Conservation (phyloP, 2,888 invertebrate genomes). For the Nymphalis polychloros region DNA sequence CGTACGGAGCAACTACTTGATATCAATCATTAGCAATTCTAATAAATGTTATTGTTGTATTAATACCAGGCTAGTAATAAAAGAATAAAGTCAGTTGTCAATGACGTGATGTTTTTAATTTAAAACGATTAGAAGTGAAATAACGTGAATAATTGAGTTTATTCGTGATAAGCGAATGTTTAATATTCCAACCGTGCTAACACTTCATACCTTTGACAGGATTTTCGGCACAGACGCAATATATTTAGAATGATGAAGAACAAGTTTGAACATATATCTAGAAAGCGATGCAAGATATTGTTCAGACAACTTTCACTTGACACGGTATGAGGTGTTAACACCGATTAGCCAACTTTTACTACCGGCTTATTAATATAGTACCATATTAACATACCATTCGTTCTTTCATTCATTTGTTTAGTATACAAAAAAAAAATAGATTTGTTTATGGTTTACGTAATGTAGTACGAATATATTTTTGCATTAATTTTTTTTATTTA, state of each 20-base stretch:
- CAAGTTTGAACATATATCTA: conserved; percentile 57
- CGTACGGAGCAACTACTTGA: too few species aligned
- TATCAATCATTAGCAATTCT: too few species aligned
- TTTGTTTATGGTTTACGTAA: too few species aligned
- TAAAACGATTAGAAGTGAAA: neutral
- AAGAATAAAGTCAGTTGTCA: too few species aligned
- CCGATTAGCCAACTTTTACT: conserved; percentile 32
- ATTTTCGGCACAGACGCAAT: conserved; percentile 52
- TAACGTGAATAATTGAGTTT: neutral
- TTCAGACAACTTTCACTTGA: conserved; percentile 60
- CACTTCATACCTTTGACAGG: conserved; percentile 58
- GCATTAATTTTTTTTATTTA: too few species aligned
- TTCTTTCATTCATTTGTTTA: too few species aligned
- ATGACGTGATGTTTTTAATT: neutral
- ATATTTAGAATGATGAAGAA: conserved; percentile 62
- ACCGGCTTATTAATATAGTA: neutral
- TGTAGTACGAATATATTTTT: too few species aligned
- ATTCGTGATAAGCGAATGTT: too few species aligned
- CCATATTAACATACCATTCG: neutral
- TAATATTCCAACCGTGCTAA: conserved; percentile 28
- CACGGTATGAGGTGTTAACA: conserved; percentile 60
- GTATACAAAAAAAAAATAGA: too few species aligned
- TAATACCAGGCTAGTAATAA: too few species aligned
- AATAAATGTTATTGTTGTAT: too few species aligned
- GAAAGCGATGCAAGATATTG: conserved; percentile 67